Conservation (phyloP, 2,113 vertebrate species). For the Actinemys pallida region DNA sequence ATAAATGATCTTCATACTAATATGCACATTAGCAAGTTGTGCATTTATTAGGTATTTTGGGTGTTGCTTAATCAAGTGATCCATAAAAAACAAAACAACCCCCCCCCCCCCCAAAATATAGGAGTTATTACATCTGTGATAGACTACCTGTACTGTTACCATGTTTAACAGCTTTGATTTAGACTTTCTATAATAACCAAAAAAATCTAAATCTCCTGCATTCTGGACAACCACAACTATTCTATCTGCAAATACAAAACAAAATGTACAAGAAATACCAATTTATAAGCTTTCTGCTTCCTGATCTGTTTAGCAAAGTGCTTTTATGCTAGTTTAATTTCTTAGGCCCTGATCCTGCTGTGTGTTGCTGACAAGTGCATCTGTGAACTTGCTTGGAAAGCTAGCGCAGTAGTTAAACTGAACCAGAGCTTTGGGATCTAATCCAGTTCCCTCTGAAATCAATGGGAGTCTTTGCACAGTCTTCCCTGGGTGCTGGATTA, state of each 20-base stretch:
- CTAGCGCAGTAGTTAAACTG: not conserved
- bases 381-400: not conserved
- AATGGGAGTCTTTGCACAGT: accelerated
- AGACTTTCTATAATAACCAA: not conserved
- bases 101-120: not conserved
- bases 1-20: slow-evolving; percentile 26
- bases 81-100: not conserved
- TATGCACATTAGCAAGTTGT: slow-evolving; percentile 10
- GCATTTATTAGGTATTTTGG: slow-evolving; percentile 28
- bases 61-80: slow-evolving; percentile 43
- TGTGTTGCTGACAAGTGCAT: not conserved
- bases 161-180: not conserved
- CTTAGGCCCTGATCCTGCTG: not conserved
- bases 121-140: not conserved
- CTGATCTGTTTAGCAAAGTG: not conserved
- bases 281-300: not conserved
- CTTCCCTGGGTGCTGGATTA: not conserved
- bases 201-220: not conserved
- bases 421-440: not conserved
- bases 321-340: not conserved
- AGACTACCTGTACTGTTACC: not conserved
- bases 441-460: not conserved
- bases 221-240: not conserved
- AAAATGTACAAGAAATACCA: not conserved
- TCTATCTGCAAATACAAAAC: not conserved